Base-by-base conservation (phyloP, 2,888 invertebrate species). In the Lycaena phlaeas region DNA sequence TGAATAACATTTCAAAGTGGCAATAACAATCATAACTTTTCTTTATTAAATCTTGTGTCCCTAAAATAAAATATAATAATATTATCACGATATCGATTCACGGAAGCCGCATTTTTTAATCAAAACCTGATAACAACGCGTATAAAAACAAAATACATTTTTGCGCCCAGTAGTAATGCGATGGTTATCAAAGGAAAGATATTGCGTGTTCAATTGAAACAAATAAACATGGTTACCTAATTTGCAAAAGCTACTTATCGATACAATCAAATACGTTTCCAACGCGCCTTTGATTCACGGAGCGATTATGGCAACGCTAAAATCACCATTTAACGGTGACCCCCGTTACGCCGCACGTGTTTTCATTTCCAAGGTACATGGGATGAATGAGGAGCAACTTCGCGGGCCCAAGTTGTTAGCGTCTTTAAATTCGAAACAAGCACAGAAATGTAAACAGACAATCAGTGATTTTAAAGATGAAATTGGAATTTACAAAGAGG, bases 401-500 rank as follows among this genome's bases (percentile, higher is more conserved):
- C 52, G 52, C 44, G 56, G 60, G 53, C 53, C 64, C 54, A 60
- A 61, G 51, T 63, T 59, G 34, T 22, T 65, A 64, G 52, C 63
- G 60, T 61, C 65, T 70, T 67, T 59, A 65, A 64, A 75, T 70
- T 78, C 72, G 69, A 75, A 73, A 77, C 68, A 71, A 70, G 68
- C 79, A 67, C 62, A 68, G 68, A 62, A 75, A 74, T 70, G 78
- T 73, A 79, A 82, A 81, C 75, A 81, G 71, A 81, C 78, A 82
- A 78, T 81, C 81, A 81, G 73, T 64, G 67, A 71, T 73, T 81
- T 79, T 72, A 74, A 76, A 75, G 69, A 75, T 73, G 70, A 70
- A 76, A 72, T 70, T 68, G 62, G 63, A 67, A 63, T 63, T 62
- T 45, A 56, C 55, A 53, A 55, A 55, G 57, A 45, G 46, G 54